Evolutionary conservation across 2,888 invertebrate species (phyloP), one percentile per base, ranked within the genome.

Genomic region (Cheilosia scutellata): DNA sequence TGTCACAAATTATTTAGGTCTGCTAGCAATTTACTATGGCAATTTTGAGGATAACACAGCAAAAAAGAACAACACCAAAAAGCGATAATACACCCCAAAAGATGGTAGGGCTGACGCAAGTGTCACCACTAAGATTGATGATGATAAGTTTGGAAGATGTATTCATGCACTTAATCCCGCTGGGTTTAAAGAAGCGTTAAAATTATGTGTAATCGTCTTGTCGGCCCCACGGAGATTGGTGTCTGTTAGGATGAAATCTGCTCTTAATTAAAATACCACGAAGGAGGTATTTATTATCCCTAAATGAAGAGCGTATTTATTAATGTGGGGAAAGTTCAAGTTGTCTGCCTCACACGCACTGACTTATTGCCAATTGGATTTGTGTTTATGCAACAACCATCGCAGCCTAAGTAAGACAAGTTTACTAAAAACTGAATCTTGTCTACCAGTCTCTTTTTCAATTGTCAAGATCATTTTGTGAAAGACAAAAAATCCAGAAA

Each of bases 111-210:
- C 33, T 2, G 51, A 13, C 51, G 33, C 33, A 65, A 65, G 37
- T 37, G 71, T 76, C 70, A 31, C 33, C 60, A 25, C 53, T 53
- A 76, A 80, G 84, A 86, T 86, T 80, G 80, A 80, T 86, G 84
- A 72, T 76, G 76, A 86, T 86, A 75, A 74, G 71, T 80, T 66
- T 16, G 40, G 51, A 51, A 60, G 70, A 86, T 68, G 66, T 57
- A 86, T 80, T 55, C 65, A 62, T 75, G 29, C 66, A 76, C 66
- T 80, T 86, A 76, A 79, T 76, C 75, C 71, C 7, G 9, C 16
- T 16, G 65, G 60, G 65, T 31, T 86, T 84, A 79, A 76, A 84
- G 75, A 55, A 58, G 65, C 75, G 60, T 75, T 75, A 51, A 80
- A 86, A 72, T 76, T 25, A 71, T 75, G 44, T 60, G 47, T 68